Conservation (phyloP, 2,113 vertebrate species). For the human (Homo sapiens) region GRCh38 chr7:86860501-86861000, state of each 20-base stretch:
- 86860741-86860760: neutral
- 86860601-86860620: neutral
- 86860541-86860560: neutral
- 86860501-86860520: neutral
- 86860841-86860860: neutral
- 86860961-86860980: neutral
- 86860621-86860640: neutral
- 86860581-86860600: neutral
- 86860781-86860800: neutral
- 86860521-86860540: neutral
- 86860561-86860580: neutral
- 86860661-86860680: neutral
- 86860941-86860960: neutral
- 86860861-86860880: neutral
- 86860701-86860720: neutral
- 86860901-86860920: neutral
- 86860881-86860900: neutral
- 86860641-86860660: neutral
- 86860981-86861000: neutral
- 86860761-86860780: neutral
- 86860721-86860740: neutral
- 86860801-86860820: neutral
- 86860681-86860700: neutral
- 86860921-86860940: neutral
- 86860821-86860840: neutral